A percentile compares a stretch with the other conserved stretches of the same genome.
phyloP scores from a whole-genome alignment of 2,888 invertebrate genomes.

The Tubulanus polymorphus region DNA sequence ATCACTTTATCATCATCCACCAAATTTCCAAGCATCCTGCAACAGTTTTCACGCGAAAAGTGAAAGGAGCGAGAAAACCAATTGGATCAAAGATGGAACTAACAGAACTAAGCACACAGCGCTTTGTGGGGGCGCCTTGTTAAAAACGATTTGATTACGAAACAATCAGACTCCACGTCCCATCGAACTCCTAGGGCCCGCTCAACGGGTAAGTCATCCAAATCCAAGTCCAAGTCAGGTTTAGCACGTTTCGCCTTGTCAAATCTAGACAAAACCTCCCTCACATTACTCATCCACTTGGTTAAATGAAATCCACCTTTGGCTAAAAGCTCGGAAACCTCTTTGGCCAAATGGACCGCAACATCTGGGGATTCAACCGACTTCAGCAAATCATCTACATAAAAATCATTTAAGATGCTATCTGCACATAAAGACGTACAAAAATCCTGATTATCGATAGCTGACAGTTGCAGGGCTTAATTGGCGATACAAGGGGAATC shows the following conservation, averaged over 20 bases:
- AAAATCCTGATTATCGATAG: not conserved
- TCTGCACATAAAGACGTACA: not conserved
- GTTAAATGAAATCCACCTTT: conserved; percentile 1
- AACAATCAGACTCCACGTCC: conserved; percentile 2
- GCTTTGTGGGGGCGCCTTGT: not conserved
- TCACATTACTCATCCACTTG: conserved; percentile 4
- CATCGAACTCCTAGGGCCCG: conserved; percentile 5
- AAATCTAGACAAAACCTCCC: conserved; percentile 3
- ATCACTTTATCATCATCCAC: not conserved
- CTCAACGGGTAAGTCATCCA: not conserved
- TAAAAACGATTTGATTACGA: not conserved
- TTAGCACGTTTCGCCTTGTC: conserved; percentile 1
- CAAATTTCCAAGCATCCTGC: too few species aligned
- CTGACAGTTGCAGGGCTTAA: not conserved
- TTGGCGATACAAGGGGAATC: conserved; percentile 5
- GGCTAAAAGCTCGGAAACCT: not conserved
- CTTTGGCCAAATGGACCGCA: not conserved
- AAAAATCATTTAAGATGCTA: conserved; percentile 5
- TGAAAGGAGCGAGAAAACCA: not conserved
- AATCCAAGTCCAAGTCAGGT: not conserved
- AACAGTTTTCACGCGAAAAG: not conserved
- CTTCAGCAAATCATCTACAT: conserved; percentile 9
- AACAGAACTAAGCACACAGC: not conserved
- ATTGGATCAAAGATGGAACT: conserved; percentile 1
- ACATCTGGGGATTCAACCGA: not conserved